Evolutionary conservation across 37 sponge, comb jelly and placozoan genomes (phyloP), one percentile per base, ranked within the genome.

Genomic region (Beroe forskalii): DNA sequence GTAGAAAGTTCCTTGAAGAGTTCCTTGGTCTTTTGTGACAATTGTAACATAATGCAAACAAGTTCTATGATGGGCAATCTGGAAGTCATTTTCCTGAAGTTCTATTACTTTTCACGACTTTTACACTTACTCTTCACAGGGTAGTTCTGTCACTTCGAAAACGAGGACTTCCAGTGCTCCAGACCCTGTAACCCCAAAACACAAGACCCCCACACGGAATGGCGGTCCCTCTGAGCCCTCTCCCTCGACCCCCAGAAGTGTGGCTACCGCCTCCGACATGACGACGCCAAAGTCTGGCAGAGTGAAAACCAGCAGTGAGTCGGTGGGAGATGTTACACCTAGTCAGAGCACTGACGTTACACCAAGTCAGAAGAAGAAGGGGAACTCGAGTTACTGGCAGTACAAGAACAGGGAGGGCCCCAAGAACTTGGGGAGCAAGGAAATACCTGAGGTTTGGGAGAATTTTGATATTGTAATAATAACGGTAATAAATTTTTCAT

Each of bases 381-480:
- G 35, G 24, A 69, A 33, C 32, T 36, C 72, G 17, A 38, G 86
- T 39, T 80, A 44, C 55, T 80, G 86, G 86, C 55, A 41, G 24
- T 80, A 80, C 41, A 80, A 80, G 35, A 80, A 80, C 55, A 41
- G 86, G 42, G 86, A 80, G 20, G 86, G 86, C 14, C 86, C 86
- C 1, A 80, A 80, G 22, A 80, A 80, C 30, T 48, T 44, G 12
- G 86, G 86, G 30, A 80, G 86, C 86, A 80, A 80, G 55, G 86
- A 80, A 44, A 80, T 80, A 30, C 86, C 86, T 30, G 86, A 80
- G 55, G 86, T 80, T 14, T 64, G 66, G n/a, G n/a, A n/a, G n/a
- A n/a, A n/a, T n/a, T n/a, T n/a, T n/a, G n/a, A n/a, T n/a, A n/a
- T n/a, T n/a, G n/a, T n/a, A n/a, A n/a, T n/a, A n/a, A n/a, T n/a